Conservation (phyloP, 2,888 invertebrate genomes). For the Cheilosia scutellata region DNA sequence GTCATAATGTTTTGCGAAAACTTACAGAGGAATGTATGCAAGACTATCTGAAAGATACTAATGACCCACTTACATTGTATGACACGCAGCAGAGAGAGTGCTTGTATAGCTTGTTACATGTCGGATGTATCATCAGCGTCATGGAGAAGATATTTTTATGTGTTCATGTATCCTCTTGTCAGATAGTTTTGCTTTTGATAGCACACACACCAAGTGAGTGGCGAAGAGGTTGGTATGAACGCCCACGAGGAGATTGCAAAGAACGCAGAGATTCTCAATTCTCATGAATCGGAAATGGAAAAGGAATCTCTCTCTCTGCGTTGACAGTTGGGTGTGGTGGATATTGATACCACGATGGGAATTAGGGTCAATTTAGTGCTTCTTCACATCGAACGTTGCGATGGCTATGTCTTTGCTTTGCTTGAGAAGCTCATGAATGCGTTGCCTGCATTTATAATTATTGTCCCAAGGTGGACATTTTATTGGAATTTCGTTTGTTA, state of each 20-base stretch:
- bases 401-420: neutral
- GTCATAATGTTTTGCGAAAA: conserved; percentile 69
- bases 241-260: conserved; percentile 34
- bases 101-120: conserved; percentile 30
- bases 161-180: conserved; percentile 59
- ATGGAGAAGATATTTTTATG: conserved; percentile 27
- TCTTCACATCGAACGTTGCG: neutral
- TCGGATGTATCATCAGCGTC: conserved; percentile 48
- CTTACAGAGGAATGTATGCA: conserved; percentile 28
- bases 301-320: conserved; percentile 20
- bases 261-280: conserved; percentile 35
- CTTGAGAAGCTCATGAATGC: neutral
- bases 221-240: conserved; percentile 33
- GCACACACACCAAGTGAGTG: conserved; percentile 9
- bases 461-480: conserved; percentile 47
- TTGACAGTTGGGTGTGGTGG: conserved; percentile 60
- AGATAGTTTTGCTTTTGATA: conserved; percentile 37
- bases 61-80: conserved; percentile 70
- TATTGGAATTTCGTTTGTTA: conserved; percentile 34
- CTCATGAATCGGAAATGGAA: conserved; percentile 46
- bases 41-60: conserved; percentile 50
- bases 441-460: conserved; percentile 39
- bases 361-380: conserved; percentile 66
- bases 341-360: conserved; percentile 55
- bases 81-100: conserved; percentile 19